Conservation (phyloP, 1,140 invertebrate species). For the Chrysoperla carnea region DNA sequence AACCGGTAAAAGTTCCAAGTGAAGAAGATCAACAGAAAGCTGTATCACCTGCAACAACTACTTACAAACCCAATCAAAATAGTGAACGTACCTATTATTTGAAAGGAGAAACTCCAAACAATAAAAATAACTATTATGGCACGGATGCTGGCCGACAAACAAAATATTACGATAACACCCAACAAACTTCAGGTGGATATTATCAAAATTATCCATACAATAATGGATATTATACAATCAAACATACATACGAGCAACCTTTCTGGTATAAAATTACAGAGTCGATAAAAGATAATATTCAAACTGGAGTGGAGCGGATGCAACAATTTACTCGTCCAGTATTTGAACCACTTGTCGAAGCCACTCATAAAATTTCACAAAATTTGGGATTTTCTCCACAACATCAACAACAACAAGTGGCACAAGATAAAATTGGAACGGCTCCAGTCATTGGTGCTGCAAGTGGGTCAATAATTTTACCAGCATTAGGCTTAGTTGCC, state of each 20-base stretch:
- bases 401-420: conserved; percentile 17
- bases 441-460: conserved; percentile 18
- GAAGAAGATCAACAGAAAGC: conserved; percentile 17
- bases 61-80: conserved; percentile 16
- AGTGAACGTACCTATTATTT: conserved; percentile 23
- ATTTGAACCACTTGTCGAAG: conserved; percentile 52
- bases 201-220: conserved; percentile 32
- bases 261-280: conserved; percentile 55
- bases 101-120: conserved; percentile 16
- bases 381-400: conserved; percentile 40
- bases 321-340: conserved; percentile 50
- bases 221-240: conserved; percentile 26
- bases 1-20: conserved; percentile 40
- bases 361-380: conserved; percentile 55
- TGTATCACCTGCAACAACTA: conserved; percentile 10
- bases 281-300: conserved; percentile 49
- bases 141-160: conserved; percentile 30
- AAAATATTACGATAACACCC: conserved; percentile 29
- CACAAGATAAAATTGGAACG: conserved; percentile 53
- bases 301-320: conserved; percentile 46
- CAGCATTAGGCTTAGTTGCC: conserved; percentile 53
- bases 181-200: conserved; percentile 27
- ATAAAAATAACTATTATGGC: conserved; percentile 25
- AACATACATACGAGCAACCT: conserved; percentile 33
- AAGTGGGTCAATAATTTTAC: conserved; percentile 39